Base-by-base conservation (phyloP, 2,113 vertebrate species). In the Larimichthys polyactis region DNA sequence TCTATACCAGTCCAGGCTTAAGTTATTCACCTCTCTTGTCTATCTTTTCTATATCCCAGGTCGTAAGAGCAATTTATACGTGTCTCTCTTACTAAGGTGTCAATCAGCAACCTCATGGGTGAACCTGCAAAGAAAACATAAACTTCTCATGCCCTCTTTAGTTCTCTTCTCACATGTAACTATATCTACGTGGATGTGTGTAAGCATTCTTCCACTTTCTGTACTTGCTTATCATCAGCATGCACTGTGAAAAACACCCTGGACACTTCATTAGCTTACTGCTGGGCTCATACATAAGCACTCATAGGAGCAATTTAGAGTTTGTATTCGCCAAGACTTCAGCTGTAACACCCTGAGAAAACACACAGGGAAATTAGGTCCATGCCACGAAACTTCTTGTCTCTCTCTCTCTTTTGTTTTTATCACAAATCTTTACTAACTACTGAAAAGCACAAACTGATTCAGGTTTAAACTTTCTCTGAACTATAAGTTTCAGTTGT, bases 1-100 rank as follows among this genome's bases (percentile, higher is more conserved):
- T 90, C 74, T 76, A 71, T 83, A 88, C 93, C 94, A 93, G 93
- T 90, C 85, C 93, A 89, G 94, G 94, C 96, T 96, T 95, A 94
- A 95, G 95, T 95, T 97, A 96, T 96, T 97, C 95, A 96, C 79
- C 70, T 75, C 78, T 85, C 80, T 81, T 78, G 66, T 90, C 77
- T 91, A 64, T 91, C 87, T 85, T 84, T 24, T 91, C 76, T 73
- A 76, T 76, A 83, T 81, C 79, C 76, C 49, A 48, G 44, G 44
- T 52, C 63, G 40, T 88, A 65, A 83, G 81, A 90, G 71, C 83
- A 85, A 82, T 92, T 90, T 88, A 84, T 83, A 64, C 29, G 70
- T 36, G 70, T 88, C 85, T 82, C 62, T 86, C 75, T 77, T 17
- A 67, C 75, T 29, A 46, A 85, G 58, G 63, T 81, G 81, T 88